These are phyloP conservation scores for Heliconius congener DNA, from an alignment of 1,140 invertebrate species.

Conservation along the genomic window DNA sequence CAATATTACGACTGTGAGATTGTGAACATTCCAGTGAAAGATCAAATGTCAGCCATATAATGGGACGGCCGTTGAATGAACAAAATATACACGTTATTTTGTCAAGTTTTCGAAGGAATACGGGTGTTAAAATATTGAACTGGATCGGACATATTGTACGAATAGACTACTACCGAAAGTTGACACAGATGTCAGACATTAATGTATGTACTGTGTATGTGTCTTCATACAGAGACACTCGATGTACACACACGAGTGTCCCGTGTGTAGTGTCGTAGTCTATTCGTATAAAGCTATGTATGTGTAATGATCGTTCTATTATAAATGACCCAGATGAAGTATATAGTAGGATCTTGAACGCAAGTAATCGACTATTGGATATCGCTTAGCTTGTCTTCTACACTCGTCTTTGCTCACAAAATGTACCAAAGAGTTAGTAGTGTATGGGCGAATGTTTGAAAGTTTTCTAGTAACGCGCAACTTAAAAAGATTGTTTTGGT, in stretches of 20 bases:
- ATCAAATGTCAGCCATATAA: conserved; percentile 23
- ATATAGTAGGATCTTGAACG: neutral
- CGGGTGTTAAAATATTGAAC: conserved; percentile 8
- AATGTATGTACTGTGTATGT: no score
- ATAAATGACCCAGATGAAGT: neutral
- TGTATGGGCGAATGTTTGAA: conserved; percentile 41
- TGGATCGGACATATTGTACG: neutral
- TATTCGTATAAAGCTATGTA: neutral
- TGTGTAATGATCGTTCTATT: conserved; percentile 4
- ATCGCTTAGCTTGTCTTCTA: conserved; percentile 54
- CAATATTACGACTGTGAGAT: conserved; percentile 61
- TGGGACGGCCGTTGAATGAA: conserved; percentile 1
- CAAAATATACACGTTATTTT: neutral
- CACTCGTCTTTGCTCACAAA: conserved; percentile 74
- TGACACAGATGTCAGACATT: no score
- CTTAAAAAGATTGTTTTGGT: neutral
- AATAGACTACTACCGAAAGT: no score
- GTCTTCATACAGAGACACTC: no score
- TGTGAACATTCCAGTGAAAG: conserved; percentile 73
- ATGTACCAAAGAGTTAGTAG: conserved; percentile 70
- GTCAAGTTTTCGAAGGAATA: neutral
- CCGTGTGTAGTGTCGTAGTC: no score
- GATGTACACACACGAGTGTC: no score
- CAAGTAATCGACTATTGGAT: conserved; percentile 26
- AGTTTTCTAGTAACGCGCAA: neutral